Evolutionary conservation across 1,140 invertebrate genomes (phyloP), one percentile per base, ranked within the genome.

Genomic region (Calliopsis andreniformis): DNA sequence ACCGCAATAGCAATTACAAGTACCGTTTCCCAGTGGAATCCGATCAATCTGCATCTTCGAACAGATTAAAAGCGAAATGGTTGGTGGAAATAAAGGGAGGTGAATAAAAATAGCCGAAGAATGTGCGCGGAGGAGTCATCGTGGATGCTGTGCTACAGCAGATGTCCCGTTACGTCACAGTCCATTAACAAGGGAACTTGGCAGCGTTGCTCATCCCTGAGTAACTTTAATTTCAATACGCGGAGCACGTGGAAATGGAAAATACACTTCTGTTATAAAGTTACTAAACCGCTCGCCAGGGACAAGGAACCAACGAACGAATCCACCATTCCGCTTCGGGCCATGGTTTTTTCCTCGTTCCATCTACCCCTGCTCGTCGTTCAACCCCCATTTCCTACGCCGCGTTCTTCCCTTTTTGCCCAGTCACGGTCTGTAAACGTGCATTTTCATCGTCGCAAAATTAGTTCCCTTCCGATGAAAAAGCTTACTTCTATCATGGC

Each of bases 221-320:
- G 73, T 82, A 67, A 82, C 62, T 75, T 78, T 78, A 78, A 83
- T 83, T 78, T 69, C 75, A 35, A 32, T 45, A 45, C 76, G 49
- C 35, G 18, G 25, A 59, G 43, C 30, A 69, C 43, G 55, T n/a
- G 76, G 35, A 56, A 62, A 79, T 71, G 67, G 76, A 10, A 79
- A 77, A 72, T 64, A 75, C 63, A 83, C 71, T 82, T 83, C 79
- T 78, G 75, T 82, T 82, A 82, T 76, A 79, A 83, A 83, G 82
- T 72, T 83, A 79, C 69, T 83, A 79, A 83, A 83, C 82, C 82
- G 55, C 76, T 75, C 69, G 69, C 76, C 77, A 51, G 80, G 62
- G 64, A 83, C 70, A 75, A 79, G 80, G 72, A 71, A 39, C 35
- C 3, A 39, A 83, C 76, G 76, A 83, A 83, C 80, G 80, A 83